These are phyloP conservation scores for Phragmatobia fuliginosa DNA, from an alignment of 2,888 invertebrate species.

Conservation along the genomic window DNA sequence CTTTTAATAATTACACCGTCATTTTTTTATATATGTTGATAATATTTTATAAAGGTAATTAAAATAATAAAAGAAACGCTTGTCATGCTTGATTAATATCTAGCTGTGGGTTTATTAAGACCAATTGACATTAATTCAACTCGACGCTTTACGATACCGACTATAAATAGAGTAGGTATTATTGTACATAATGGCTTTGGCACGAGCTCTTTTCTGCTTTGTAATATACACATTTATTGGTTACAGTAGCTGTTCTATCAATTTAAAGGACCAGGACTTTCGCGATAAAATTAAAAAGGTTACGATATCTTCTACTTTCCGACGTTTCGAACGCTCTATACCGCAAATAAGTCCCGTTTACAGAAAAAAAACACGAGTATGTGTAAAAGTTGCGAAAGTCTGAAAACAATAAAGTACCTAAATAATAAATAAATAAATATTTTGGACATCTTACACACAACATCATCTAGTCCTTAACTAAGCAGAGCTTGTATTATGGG, in stretches of 20 bases:
- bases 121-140: conserved; percentile 11
- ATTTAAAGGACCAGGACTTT: background rate
- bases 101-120: background rate
- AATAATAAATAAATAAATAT: too few relatives aligned
- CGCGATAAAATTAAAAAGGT: too few relatives aligned
- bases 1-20: background rate
- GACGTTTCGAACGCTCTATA: too few relatives aligned
- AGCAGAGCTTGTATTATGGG: too few relatives aligned
- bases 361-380: too few relatives aligned
- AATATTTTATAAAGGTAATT: background rate
- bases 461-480: too few relatives aligned
- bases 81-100: background rate
- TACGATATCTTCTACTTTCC: too few relatives aligned
- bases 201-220: background rate
- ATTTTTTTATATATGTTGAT: background rate
- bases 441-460: too few relatives aligned
- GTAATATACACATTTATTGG: background rate
- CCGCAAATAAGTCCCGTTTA: too few relatives aligned
- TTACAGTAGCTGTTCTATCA: background rate
- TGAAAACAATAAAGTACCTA: too few relatives aligned
- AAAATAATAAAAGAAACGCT: background rate
- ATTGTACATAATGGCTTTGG: too few relatives aligned
- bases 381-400: too few relatives aligned
- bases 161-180: background rate
- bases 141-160: background rate